Conservation (phyloP, 1,140 invertebrate genomes). For the Maniola jurtina region DNA sequence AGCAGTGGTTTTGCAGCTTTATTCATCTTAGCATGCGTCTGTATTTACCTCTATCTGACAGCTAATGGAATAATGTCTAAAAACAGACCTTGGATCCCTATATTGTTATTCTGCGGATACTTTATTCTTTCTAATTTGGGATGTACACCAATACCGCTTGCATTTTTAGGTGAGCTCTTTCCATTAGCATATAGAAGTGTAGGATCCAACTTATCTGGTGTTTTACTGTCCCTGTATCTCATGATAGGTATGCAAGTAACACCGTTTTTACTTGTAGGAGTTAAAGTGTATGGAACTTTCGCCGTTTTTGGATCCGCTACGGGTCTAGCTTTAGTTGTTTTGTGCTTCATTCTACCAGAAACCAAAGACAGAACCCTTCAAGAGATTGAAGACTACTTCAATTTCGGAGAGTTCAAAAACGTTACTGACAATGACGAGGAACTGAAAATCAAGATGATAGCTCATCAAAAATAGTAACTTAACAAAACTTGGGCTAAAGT, state of each 20-base stretch:
- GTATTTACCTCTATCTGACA: constrained; percentile 45
- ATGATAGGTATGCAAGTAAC: constrained; percentile 50
- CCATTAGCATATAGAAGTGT: constrained; percentile 53
- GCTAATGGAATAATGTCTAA: constrained; percentile 40
- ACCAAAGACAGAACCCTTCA: constrained; percentile 61
- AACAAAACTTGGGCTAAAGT: too few relatives aligned
- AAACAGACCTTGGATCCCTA: constrained; percentile 45
- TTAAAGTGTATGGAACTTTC: constrained; percentile 58
- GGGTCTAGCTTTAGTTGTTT: constrained; percentile 31
- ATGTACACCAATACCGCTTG: constrained; percentile 58
- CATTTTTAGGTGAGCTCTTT: constrained; percentile 58
- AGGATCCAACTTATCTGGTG: constrained; percentile 44
- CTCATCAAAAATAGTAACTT: not conserved
- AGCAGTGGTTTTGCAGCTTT: constrained; percentile 46
- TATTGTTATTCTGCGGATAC: constrained; percentile 48
- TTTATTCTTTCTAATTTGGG: constrained; percentile 60
- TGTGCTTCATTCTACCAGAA: constrained; percentile 56
- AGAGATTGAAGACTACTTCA: constrained; percentile 60
- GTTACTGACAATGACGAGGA: constrained; percentile 25
- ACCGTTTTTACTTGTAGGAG: constrained; percentile 46
- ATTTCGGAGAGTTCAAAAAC: constrained; percentile 42
- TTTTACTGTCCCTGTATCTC: constrained; percentile 41
- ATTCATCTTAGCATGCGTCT: constrained; percentile 38
- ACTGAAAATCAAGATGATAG: constrained; percentile 35
- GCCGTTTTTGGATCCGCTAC: constrained; percentile 44